Base-by-base conservation (phyloP, 2,888 invertebrate genomes). In the Drosophila fulvimacula region DNA sequence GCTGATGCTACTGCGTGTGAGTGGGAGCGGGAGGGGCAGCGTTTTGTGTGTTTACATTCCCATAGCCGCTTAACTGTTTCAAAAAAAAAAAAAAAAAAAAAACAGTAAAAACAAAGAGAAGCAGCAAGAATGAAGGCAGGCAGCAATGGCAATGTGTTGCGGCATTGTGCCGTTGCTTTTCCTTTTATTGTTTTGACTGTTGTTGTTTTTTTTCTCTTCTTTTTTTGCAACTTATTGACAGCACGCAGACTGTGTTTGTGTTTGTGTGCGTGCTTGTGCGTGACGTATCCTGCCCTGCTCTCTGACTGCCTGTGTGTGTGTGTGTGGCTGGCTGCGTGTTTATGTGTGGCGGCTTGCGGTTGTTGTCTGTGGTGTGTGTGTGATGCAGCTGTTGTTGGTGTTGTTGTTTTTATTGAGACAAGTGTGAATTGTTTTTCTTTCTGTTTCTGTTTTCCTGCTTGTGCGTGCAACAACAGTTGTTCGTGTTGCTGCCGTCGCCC, bases 351-450 rank as follows among this genome's bases (percentile, higher is more conserved):
- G 71, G 75, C 80, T 80, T 81, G 82, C 78, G 85, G 88, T 88
- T 83, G 85, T 85, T 83, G 88, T 85, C 82, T 83, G 79, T 73
- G 79, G 81, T 80, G 69, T 65, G 61, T 46, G 62, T 70, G 69
- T 60, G 59, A 55, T 55, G 55, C 55, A 41, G 41, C 55, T 75
- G 66, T 69, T 82, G 30, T 10, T 30, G 30, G 2, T 30, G 30
- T 7, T 30, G 66, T 77, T 84, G 87, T 81, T 82, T 84, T 80
- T 84, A 89, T 89, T 87, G 89, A 82, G 89, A 82, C 89, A 86
- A 86, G 89, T 86, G 85, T 88, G 89, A 86, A 86, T 89, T 86
- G 85, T 84, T 86, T 84, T 86, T 79, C 87, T 76, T 78, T 82
- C 62, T 75, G 75, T 66, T 79, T 77, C 61, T 76, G 78, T 69